A percentile compares a stretch with the other conserved stretches of the same genome.
Evolutionary conservation across 2,888 invertebrate species (phyloP).

Genomic region (Endomychus coccineus): DNA sequence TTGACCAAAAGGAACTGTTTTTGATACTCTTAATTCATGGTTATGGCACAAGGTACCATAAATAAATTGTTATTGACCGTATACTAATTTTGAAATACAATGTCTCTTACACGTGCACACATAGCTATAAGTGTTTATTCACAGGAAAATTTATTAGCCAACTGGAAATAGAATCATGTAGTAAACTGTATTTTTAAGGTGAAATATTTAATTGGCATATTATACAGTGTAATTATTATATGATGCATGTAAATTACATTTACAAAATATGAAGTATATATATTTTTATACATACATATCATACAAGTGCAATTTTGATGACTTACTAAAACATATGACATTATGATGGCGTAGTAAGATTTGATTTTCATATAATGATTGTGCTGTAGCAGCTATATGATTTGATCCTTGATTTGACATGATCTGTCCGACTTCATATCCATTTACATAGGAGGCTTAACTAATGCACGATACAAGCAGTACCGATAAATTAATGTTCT

Average conservation of each 20-base stretch:
- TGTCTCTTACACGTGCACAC: no score
- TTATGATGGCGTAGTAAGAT: slow-evolving; percentile 39
- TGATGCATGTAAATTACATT: slow-evolving; percentile 33
- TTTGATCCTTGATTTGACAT: slow-evolving; percentile 34
- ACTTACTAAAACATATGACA: slow-evolving; percentile 36
- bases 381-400: slow-evolving; percentile 38
- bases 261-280: slow-evolving; percentile 15
- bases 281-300: slow-evolving; percentile 18
- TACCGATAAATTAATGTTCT: no score
- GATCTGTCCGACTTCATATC: slow-evolving; percentile 38
- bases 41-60: no score
- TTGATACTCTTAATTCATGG: no score
- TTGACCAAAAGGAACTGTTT: no score
- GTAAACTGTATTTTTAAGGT: no score
- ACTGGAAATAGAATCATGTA: no score
- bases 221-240: slow-evolving; percentile 37
- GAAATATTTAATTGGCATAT: slow-evolving; percentile 15
- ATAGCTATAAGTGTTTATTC: no score
- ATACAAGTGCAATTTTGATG: slow-evolving; percentile 38
- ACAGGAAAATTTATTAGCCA: no score
- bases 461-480: slow-evolving; percentile 6
- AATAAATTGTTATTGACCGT: no score
- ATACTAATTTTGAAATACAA: no score
- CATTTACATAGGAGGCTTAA: slow-evolving; percentile 27
- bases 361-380: slow-evolving; percentile 39